A percentile compares a stretch with the other conserved stretches of the same genome.
These are phyloP conservation scores for Hirundo rustica DNA, from an alignment of 2,797 vertebrate genomes.

Conservation along the genomic window DNA sequence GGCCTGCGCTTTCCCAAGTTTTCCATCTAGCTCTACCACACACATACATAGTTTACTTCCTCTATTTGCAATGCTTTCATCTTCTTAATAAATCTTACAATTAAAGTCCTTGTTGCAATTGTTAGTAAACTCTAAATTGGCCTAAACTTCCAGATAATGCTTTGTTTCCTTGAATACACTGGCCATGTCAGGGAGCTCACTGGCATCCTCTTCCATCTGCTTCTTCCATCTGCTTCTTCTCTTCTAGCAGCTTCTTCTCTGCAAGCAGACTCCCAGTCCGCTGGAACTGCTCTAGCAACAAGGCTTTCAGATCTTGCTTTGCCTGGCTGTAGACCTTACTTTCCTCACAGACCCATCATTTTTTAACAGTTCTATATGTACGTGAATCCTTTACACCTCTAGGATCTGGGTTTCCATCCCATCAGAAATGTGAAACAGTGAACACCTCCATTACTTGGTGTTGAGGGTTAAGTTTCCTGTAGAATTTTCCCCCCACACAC, in stretches of 20 bases:
- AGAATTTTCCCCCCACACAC: too few species aligned
- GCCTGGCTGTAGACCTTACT: not conserved
- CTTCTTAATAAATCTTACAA: not conserved
- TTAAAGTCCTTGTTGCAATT: not conserved
- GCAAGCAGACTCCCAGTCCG: not conserved
- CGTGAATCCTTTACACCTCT: fast-evolving
- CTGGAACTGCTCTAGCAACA: not conserved
- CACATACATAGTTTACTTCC: not conserved
- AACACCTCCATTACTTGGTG: not conserved
- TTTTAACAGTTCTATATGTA: not conserved
- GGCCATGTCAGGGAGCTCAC: not conserved
- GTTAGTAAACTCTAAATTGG: not conserved
- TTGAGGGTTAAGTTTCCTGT: too few species aligned
- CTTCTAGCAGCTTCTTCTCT: fast-evolving
- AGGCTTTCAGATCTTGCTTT: not conserved
- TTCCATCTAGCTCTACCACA: not conserved
- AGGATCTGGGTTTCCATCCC: not conserved
- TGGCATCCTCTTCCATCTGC: not conserved
- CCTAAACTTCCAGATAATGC: not conserved
- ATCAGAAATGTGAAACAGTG: not conserved
- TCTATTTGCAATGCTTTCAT: not conserved
- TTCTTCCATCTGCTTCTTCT: not conserved
- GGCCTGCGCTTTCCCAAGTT: not conserved
- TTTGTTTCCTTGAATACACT: not conserved
- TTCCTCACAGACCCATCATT: not conserved